These are phyloP conservation scores for Nezara viridula DNA, from an alignment of 2,888 invertebrate species.

Conservation along the genomic window DNA sequence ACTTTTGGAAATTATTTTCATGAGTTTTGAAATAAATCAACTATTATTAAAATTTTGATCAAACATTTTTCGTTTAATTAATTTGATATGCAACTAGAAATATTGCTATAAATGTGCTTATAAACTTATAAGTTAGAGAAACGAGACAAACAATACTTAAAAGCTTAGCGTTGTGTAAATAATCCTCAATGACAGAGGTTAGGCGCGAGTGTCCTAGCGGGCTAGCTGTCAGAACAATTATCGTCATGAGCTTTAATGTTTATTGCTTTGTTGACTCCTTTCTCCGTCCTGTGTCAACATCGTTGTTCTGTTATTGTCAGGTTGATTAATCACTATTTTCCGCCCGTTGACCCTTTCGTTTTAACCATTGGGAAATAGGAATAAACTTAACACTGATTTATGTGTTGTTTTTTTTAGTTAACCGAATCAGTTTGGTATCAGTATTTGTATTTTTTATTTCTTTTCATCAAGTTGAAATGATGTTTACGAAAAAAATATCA, in stretches of 20 bases:
- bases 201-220: not conserved
- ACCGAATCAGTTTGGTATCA: too few species aligned
- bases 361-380: not conserved
- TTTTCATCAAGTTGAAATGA: too few species aligned
- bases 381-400: not conserved
- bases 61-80: too few species aligned
- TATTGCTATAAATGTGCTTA: too few species aligned
- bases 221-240: conserved; percentile 21
- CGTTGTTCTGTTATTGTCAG: not conserved
- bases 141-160: not conserved
- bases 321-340: conserved; percentile 25
- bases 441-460: not conserved
- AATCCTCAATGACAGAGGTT: not conserved
- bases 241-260: conserved; percentile 31
- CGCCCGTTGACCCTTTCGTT: conserved; percentile 2
- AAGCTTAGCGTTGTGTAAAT: not conserved
- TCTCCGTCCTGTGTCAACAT: conserved; percentile 7
- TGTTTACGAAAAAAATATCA: too few species aligned
- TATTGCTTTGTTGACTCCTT: conserved; percentile 27
- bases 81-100: not conserved
- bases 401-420: too few species aligned
- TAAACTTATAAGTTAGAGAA: not conserved
- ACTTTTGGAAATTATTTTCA: too few species aligned
- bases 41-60: too few species aligned
- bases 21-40: too few species aligned